Evolutionary conservation across 1,140 invertebrate species (phyloP), one percentile per base, ranked within the genome.

Genomic region (Drosophila neocordata): DNA sequence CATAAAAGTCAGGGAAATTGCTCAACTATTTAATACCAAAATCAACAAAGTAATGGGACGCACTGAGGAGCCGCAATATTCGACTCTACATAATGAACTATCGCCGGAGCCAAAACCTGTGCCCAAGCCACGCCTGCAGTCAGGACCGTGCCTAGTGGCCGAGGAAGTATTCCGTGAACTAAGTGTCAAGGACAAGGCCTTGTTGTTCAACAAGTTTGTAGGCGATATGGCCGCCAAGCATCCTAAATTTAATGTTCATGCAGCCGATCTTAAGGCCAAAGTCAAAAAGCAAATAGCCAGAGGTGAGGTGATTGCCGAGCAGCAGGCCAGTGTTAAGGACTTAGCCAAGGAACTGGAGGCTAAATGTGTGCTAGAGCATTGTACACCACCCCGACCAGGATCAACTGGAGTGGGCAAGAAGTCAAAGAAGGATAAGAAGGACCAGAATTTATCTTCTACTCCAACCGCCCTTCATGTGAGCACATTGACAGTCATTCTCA

Each of bases 161-260:
- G 90, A 91, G 52, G 89, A 87, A 61, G 89, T 90, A 0, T 91
- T 91, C 56, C 74, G 75, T 1, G 80, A 91, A 41, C 56, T 91
- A 15, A 90, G 89, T 18, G 90, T 91, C 4, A 89, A 82, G 69
- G 90, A 91, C 64, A 91, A 91, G 57, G 83, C 75, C 0, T 27
- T 90, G 57, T 61, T 91, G 8, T 91, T 88, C 12, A 90, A 90
- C 44, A 76, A 91, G 48, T 91, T 91, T 22, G 77, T 91, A 9
- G 75, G 81, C 5, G 89, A 91, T 15, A 89, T 90, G 71, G 70
- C 85, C 0, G 74, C 71, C 27, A 87, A 77, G 56, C 83, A 91
- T 76, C 89, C 89, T 2, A 83, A 82, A 18, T 90, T 91, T 12
- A 76, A 57, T n/a, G 73, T 69, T 15, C 85, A 91, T 48, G 85